phyloP scores from a whole-genome alignment of 2,797 vertebrate genomes.

The Margarornis squamiger region DNA sequence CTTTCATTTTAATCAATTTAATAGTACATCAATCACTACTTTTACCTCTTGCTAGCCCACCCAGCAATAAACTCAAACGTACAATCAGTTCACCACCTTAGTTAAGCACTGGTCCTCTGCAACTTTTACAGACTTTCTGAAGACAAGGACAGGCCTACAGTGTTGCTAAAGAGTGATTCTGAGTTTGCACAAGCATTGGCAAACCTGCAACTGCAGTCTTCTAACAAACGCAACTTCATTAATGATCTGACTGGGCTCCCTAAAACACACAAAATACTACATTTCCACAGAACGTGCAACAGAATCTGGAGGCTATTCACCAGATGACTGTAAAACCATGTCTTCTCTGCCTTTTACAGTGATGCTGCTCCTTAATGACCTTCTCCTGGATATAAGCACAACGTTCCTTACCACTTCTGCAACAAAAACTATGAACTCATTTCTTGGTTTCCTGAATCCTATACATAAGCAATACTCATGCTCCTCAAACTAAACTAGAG shows the following conservation, averaged over 20 bases:
- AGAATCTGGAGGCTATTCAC: background rate
- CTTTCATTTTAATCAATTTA: background rate
- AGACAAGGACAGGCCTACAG: background rate
- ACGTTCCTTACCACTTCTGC: background rate
- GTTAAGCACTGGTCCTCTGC: background rate
- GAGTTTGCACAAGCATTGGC: background rate
- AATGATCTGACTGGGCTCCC: background rate
- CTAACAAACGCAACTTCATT: background rate
- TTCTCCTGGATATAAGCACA: background rate
- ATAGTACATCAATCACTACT: background rate
- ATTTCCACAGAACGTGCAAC: background rate
- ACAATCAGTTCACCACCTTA: accelerated
- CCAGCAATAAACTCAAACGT: background rate
- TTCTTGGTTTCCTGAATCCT: background rate
- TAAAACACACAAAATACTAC: background rate
- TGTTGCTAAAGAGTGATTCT: background rate
- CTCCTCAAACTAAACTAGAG: background rate
- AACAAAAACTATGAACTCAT: background rate
- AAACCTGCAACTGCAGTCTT: background rate
- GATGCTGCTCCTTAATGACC: background rate
- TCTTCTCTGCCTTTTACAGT: background rate
- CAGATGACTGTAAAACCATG: background rate
- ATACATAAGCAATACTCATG: background rate
- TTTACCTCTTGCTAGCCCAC: background rate
- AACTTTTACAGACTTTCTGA: background rate